phyloP scores from a whole-genome alignment of 1,140 invertebrate genomes.

The Micrasema longulum region DNA sequence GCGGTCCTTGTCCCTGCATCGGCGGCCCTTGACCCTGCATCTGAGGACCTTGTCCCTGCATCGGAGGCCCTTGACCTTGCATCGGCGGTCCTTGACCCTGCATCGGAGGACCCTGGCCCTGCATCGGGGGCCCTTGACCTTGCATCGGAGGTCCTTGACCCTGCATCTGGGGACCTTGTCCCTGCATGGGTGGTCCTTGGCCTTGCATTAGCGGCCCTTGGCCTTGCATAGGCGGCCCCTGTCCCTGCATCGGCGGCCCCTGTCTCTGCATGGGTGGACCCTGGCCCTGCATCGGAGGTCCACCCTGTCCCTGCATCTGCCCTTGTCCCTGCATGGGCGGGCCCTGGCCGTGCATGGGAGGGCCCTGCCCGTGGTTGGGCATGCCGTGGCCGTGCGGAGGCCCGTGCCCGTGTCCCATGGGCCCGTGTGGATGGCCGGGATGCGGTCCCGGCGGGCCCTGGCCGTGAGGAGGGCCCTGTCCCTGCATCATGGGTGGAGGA shows the following conservation, averaged over 20 bases:
- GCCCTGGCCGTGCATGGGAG: slow-evolving; percentile 51
- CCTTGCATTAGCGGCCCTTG: slow-evolving; percentile 53
- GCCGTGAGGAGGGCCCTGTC: slow-evolving; percentile 57
- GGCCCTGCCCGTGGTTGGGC: slow-evolving; percentile 44
- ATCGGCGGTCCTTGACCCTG: slow-evolving; percentile 44
- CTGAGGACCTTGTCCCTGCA: slow-evolving; percentile 50
- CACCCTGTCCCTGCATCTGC: slow-evolving; percentile 49
- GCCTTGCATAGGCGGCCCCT: slow-evolving; percentile 33
- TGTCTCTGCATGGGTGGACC: slow-evolving; percentile 50
- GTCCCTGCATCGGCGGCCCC: slow-evolving; percentile 45
- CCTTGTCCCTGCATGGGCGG: slow-evolving; percentile 50
- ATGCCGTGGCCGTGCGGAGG: slow-evolving; percentile 49
- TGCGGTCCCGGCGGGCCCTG: slow-evolving; percentile 45
- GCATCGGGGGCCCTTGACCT: slow-evolving; percentile 45
- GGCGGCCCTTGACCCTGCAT: slow-evolving; percentile 54
- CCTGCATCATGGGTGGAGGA: slow-evolving; percentile 52
- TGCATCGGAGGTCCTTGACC: slow-evolving; percentile 36
- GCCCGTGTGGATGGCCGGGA: slow-evolving; percentile 46
- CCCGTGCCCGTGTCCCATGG: slow-evolving; percentile 38
- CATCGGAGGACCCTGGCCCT: slow-evolving; percentile 56
- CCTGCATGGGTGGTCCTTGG: no score
- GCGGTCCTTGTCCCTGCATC: slow-evolving; percentile 44
- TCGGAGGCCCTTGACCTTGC: slow-evolving; percentile 44
- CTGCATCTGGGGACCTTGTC: slow-evolving; percentile 37
- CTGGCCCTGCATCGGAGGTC: slow-evolving; percentile 52